Conservation (phyloP, 2,797 vertebrate genomes). For the Perodicticus potto region DNA sequence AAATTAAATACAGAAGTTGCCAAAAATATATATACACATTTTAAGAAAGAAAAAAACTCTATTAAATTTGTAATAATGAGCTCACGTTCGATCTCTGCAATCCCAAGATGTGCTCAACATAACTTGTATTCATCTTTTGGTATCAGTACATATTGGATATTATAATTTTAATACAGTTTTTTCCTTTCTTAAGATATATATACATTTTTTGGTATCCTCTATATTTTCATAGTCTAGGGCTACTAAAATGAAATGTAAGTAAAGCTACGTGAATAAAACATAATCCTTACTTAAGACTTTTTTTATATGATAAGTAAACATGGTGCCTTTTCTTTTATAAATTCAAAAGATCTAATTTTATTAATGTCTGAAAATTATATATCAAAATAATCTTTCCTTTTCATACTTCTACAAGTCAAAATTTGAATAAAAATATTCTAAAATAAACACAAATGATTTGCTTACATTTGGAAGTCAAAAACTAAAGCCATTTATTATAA, state of each 20-base stretch:
- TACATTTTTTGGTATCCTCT: too few relatives aligned
- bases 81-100: too few relatives aligned
- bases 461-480: conserved; percentile 37
- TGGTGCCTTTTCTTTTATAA: conserved; percentile 21
- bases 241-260: conserved; percentile 50
- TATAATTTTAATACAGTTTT: too few relatives aligned
- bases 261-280: conserved; percentile 29
- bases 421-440: conserved; percentile 49
- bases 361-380: conserved; percentile 40
- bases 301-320: conserved; percentile 6
- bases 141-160: too few relatives aligned
- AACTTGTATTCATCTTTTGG: too few relatives aligned
- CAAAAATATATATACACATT: too few relatives aligned
- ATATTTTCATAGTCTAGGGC: conserved; percentile 16
- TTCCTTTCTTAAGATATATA: too few relatives aligned
- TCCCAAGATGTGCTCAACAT: too few relatives aligned
- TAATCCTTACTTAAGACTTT: background rate
- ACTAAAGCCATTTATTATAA: background rate
- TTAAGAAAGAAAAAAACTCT: too few relatives aligned
- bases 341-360: conserved; percentile 53
- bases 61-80: too few relatives aligned
- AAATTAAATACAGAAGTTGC: background rate
- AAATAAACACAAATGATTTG: conserved; percentile 32
- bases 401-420: conserved; percentile 21
- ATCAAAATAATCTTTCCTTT: conserved; percentile 29